Conservation (phyloP, 1,140 invertebrate genomes). For the Drosophila nikananu region DNA sequence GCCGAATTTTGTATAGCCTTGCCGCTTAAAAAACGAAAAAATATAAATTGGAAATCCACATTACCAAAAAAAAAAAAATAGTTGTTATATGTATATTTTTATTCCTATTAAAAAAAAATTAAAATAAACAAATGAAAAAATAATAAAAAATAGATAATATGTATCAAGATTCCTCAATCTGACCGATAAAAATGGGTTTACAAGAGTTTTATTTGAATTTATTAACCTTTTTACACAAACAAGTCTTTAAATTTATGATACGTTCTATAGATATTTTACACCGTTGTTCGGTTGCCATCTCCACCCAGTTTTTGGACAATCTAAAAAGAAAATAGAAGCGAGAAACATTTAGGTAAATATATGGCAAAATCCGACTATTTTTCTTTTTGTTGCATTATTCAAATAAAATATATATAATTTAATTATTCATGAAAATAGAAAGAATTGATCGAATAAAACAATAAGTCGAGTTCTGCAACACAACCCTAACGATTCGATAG, state of each 20-base stretch:
- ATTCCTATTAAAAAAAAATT: too few species aligned
- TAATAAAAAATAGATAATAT: background rate
- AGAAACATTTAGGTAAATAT: background rate
- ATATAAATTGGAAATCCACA: too few species aligned
- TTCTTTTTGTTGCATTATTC: background rate
- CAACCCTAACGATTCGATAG: constrained; percentile 10
- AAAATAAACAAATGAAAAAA: too few species aligned
- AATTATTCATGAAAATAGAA: background rate
- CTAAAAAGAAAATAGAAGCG: constrained; percentile 41
- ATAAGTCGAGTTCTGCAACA: background rate
- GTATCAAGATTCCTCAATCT: background rate
- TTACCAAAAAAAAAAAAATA: too few species aligned
- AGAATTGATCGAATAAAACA: background rate
- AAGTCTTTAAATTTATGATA: constrained; percentile 49
- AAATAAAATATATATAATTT: background rate
- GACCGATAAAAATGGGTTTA: constrained; percentile 15
- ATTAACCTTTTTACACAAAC: constrained; percentile 64
- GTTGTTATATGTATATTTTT: too few species aligned
- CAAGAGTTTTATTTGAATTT: constrained; percentile 65
- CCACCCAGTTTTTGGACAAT: constrained; percentile 82
- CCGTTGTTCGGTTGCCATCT: constrained; percentile 79
- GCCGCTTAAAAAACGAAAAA: background rate
- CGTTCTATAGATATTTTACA: constrained; percentile 62
- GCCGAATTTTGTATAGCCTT: background rate
- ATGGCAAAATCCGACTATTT: background rate